phyloP scores from a whole-genome alignment of 2,113 vertebrate genomes.

The Scomber japonicus region DNA sequence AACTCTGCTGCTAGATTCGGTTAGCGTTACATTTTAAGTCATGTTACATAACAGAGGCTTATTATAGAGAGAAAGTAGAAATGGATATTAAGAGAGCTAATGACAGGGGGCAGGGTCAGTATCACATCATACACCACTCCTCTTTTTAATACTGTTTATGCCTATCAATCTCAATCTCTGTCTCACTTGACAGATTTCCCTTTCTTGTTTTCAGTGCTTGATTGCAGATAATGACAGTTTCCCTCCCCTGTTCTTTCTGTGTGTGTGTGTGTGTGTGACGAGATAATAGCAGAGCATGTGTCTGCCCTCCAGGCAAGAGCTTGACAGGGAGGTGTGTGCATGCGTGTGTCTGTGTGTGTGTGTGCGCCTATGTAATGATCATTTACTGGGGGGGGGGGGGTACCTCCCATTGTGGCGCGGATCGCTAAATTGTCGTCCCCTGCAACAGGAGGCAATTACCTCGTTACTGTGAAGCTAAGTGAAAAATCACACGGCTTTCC shows the following conservation, averaged over 20 bases:
- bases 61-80: constrained; percentile 9
- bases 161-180: constrained; percentile 56
- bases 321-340: constrained; percentile 71
- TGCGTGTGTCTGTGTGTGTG: constrained; percentile 42
- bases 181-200: constrained; percentile 61
- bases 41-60: neutral
- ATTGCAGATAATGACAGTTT: constrained; percentile 75
- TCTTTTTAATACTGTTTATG: constrained; percentile 38
- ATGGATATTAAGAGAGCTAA: constrained; percentile 16
- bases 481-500: constrained; percentile 73
- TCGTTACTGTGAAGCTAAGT: constrained; percentile 72
- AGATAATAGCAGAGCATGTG: constrained; percentile 80
- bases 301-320: constrained; percentile 72
- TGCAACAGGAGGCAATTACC: constrained; percentile 82
- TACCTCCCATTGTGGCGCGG: constrained; percentile 63
- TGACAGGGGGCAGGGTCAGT: neutral
- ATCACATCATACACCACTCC: neutral
- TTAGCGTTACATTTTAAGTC: too few relatives aligned
- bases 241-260: constrained; percentile 41
- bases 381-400: constrained; percentile 26
- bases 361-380: constrained; percentile 56
- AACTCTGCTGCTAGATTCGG: neutral
- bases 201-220: constrained; percentile 63
- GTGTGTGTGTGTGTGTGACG: constrained; percentile 49
- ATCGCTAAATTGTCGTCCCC: constrained; percentile 73